A percentile compares a stretch with the other conserved stretches of the same genome.
These are phyloP conservation scores for Corythornis cristatus DNA, from an alignment of 2,113 vertebrate genomes.

Conservation along the genomic window DNA sequence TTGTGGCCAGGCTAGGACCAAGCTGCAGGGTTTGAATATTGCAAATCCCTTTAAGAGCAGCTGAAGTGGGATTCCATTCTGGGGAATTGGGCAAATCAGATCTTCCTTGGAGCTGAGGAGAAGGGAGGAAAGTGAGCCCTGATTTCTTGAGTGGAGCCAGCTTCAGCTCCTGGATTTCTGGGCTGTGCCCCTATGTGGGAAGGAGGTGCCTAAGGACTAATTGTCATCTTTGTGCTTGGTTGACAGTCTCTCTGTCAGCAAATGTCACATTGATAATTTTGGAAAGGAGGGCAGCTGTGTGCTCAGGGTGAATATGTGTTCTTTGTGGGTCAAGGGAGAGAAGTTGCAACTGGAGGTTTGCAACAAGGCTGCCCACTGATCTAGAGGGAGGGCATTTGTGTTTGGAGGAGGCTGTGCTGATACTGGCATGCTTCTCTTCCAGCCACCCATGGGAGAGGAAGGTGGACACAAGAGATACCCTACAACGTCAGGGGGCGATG, in stretches of 20 bases:
- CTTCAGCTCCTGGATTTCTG: not conserved
- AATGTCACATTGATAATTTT: not conserved
- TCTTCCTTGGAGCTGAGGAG: not conserved
- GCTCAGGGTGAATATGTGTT: not conserved
- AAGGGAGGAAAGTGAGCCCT: not conserved
- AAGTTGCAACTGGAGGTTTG: not conserved
- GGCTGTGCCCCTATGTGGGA: not conserved
- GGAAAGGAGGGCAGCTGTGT: not conserved
- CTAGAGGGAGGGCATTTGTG: not conserved
- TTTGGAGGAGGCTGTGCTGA: not conserved
- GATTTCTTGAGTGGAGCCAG: not conserved
- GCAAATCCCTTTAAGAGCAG: not conserved
- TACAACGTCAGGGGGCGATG: slow-evolving; percentile 81
- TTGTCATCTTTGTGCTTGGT: not conserved
- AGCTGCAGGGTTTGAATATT: not conserved
- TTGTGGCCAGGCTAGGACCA: not conserved
- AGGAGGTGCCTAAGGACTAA: not conserved
- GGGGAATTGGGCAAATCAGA: not conserved
- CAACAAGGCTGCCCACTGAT: not conserved
- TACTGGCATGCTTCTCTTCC: slow-evolving; percentile 40
- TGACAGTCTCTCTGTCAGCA: not conserved
- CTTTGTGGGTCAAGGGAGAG: not conserved
- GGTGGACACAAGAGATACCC: slow-evolving; percentile 88
- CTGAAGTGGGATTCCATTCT: not conserved
- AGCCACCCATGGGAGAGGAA: slow-evolving; percentile 96